These are phyloP conservation scores for Octonoba sinensis DNA, from an alignment of 2,888 invertebrate genomes.

Conservation along the genomic window DNA sequence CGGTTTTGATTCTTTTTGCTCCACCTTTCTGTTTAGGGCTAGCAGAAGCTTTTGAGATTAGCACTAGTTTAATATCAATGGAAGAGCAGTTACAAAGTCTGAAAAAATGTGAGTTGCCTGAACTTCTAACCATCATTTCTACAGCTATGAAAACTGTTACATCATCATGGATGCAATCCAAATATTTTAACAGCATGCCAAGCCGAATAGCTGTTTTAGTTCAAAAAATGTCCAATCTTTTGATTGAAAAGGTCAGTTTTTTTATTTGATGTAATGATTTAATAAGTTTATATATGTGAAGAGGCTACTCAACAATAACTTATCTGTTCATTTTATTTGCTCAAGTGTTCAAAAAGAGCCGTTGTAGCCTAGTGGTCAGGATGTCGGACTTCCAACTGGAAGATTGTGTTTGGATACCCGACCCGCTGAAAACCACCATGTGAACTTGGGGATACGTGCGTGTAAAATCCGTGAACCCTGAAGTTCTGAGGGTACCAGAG, in stretches of 20 bases:
- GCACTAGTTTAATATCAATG: conserved; percentile 23
- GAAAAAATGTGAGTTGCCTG: conserved; percentile 2
- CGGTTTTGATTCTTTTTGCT: too few species aligned
- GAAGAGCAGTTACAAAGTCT: conserved; percentile 12
- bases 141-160: conserved; percentile 20
- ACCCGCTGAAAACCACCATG: too few species aligned
- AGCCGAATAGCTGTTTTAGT: conserved; percentile 40
- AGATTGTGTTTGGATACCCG: too few species aligned
- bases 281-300: neutral
- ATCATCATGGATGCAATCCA: conserved; percentile 37
- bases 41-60: conserved; percentile 50
- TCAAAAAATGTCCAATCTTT: conserved; percentile 26
- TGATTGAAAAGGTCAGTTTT: conserved; percentile 42
- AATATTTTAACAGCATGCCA: conserved; percentile 52
- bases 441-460: too few species aligned
- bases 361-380: too few species aligned
- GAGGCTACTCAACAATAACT: too few species aligned
- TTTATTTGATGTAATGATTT: neutral
- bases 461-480: too few species aligned
- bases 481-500: too few species aligned
- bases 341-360: too few species aligned
- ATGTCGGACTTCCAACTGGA: too few species aligned
- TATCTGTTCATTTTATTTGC: too few species aligned
- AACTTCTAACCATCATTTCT: conserved; percentile 15
- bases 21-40: conserved; percentile 9